Evolutionary conservation across 2,888 invertebrate species (phyloP).

Genomic region (Eupithecia inturbata): DNA sequence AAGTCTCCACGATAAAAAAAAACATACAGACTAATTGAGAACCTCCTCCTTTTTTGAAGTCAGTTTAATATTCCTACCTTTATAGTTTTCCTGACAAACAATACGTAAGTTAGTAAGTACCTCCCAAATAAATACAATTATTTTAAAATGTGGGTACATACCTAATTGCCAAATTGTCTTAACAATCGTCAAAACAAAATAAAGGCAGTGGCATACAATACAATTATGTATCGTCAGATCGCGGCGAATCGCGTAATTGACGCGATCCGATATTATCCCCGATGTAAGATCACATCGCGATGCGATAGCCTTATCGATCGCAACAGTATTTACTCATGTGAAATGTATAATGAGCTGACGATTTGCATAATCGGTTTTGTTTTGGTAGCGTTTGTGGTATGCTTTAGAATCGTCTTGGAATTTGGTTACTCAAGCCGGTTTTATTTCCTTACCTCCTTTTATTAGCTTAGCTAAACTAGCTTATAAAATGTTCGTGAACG

Average conservation of each 20-base stretch:
- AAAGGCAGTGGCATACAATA: slow-evolving; percentile 74
- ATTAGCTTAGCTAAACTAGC: not conserved
- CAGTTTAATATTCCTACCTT: not conserved
- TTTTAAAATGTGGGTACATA: not conserved
- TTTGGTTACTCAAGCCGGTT: not conserved
- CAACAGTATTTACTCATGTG: slow-evolving; percentile 72
- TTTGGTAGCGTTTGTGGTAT: slow-evolving; percentile 48
- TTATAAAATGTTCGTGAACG: not conserved
- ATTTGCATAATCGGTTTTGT: slow-evolving; percentile 69
- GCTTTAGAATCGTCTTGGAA: slow-evolving; percentile 4
- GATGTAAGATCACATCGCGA: slow-evolving; percentile 74
- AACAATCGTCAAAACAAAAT: slow-evolving; percentile 46
- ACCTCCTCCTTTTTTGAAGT: too few species aligned
- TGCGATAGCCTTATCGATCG: slow-evolving; percentile 75
- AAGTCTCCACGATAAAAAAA: too few species aligned
- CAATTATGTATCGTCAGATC: slow-evolving; percentile 79
- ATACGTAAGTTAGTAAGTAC: not conserved
- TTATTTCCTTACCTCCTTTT: not conserved
- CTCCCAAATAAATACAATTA: not conserved
- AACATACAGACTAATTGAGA: too few species aligned
- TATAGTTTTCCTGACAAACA: not conserved
- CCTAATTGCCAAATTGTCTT: not conserved
- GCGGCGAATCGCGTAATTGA: slow-evolving; percentile 79
- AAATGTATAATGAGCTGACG: slow-evolving; percentile 70
- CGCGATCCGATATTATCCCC: slow-evolving; percentile 79